phyloP scores from a whole-genome alignment of 23 tunicate species.

The Oikopleura albicans region DNA sequence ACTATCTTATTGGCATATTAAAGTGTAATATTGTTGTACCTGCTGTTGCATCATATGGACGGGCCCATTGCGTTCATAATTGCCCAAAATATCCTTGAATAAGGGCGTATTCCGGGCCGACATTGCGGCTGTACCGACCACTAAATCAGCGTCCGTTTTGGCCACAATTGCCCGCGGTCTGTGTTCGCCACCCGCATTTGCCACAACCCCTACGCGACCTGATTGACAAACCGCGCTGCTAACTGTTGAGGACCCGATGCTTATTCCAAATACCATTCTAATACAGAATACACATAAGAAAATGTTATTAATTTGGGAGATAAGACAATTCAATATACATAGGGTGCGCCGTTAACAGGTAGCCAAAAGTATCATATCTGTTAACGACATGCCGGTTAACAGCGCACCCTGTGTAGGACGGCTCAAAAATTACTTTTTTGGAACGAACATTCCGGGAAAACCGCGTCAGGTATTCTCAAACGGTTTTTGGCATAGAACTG shows the following conservation, averaged over 20 bases:
- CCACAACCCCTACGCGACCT: neutral
- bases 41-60: neutral
- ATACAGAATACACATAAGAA: neutral
- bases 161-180: slow-evolving; percentile 9
- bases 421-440: no score
- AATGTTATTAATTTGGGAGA: neutral
- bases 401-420: no score
- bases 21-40: no score
- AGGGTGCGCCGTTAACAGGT: no score
- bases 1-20: no score
- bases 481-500: no score
- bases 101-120: neutral
- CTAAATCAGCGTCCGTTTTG: neutral
- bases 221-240: neutral
- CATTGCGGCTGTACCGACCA: neutral
- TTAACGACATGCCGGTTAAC: no score
- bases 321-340: no score
- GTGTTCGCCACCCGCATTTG: neutral
- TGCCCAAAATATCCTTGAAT: neutral
- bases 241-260: neutral
- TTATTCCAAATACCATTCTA: slow-evolving; percentile 12
- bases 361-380: no score
- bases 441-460: no score
- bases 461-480: no score
- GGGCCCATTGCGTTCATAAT: neutral